Evolutionary conservation across 2,797 vertebrate genomes (phyloP).

Genomic region (Tarsius wallacei): DNA sequence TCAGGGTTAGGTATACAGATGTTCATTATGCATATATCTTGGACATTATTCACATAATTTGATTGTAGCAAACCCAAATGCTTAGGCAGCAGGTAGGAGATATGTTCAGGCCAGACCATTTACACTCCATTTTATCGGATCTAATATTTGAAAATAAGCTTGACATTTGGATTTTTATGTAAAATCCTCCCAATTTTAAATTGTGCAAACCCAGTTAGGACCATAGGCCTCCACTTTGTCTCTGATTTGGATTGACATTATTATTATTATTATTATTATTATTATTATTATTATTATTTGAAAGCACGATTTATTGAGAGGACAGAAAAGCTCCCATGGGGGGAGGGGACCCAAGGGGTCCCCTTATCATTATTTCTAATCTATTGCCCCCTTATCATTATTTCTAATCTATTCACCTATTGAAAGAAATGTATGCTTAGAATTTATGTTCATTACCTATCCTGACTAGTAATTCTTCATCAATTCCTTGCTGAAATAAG

Average conservation of each 20-base stretch:
- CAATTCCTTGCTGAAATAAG: neutral
- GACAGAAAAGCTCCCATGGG: no score
- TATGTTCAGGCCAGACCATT: neutral
- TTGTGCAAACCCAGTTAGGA: neutral
- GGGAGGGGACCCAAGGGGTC: no score
- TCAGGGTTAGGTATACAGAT: no score
- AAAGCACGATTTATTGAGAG: no score
- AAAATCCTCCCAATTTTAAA: neutral
- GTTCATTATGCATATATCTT: neutral
- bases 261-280: no score
- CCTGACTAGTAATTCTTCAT: neutral
- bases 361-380: neutral
- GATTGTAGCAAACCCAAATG: neutral
- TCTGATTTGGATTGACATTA: neutral
- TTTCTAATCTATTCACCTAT: neutral
- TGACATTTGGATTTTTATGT: neutral
- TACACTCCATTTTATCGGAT: neutral
- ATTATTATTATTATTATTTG: no score
- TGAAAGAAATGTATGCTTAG: neutral
- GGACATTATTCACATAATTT: neutral
- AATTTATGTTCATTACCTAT: neutral
- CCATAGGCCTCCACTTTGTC: neutral
- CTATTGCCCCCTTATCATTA: neutral
- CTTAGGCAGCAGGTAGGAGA: neutral
- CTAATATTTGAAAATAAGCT: conserved; percentile 26